phyloP scores from a whole-genome alignment of 2,797 vertebrate genomes.

The Lutjanus campechanus region DNA sequence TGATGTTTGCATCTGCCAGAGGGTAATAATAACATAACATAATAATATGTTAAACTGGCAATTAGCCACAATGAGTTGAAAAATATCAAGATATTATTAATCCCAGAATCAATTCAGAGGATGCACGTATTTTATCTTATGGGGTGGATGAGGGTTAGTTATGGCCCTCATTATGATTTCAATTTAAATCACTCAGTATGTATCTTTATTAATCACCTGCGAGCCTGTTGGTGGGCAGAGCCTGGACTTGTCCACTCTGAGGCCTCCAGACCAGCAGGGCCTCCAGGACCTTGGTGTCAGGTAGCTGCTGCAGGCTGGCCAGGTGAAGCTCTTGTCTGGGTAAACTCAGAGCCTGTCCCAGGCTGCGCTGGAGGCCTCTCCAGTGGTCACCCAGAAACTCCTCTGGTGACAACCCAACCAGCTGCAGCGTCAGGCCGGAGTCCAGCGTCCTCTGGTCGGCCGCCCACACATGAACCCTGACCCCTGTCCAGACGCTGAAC shows the following conservation, averaged over 20 bases:
- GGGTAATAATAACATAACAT: too few relatives aligned
- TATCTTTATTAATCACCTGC: conserved; percentile 54
- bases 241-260: conserved; percentile 65
- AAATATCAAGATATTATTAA: neutral
- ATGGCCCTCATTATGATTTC: neutral
- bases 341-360: conserved; percentile 86
- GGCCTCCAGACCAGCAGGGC: conserved; percentile 89
- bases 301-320: conserved; percentile 93
- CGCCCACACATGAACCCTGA: conserved; percentile 90
- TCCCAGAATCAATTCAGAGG: neutral
- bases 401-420: conserved; percentile 89
- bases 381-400: conserved; percentile 95
- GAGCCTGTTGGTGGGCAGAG: conserved; percentile 84
- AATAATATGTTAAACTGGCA: too few relatives aligned
- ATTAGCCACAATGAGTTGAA: too few relatives aligned
- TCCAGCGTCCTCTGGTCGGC: conserved; percentile 86
- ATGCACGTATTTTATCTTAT: neutral
- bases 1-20: too few relatives aligned
- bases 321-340: conserved; percentile 90
- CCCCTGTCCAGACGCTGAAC: conserved; percentile 83
- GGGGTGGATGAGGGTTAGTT: neutral
- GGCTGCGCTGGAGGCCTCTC: conserved; percentile 91
- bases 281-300: conserved; percentile 84
- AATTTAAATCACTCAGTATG: neutral
- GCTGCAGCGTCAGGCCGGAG: conserved; percentile 88